Evolutionary conservation across 2,113 vertebrate species (phyloP).

Genomic region (Sarotherodon lohbergeri): DNA sequence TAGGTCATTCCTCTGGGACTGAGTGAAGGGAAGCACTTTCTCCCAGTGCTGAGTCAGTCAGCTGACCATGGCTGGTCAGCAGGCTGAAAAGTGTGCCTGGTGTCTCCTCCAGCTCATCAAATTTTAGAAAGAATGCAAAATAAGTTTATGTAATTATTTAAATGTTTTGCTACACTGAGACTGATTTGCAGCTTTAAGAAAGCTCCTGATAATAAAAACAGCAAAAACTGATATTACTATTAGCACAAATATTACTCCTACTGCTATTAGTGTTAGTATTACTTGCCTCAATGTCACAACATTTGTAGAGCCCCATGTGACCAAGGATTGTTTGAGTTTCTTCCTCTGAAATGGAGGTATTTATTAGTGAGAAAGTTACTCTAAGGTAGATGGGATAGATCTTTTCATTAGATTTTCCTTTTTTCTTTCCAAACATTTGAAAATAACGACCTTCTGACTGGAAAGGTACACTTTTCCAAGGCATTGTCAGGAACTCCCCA

Average conservation of each 20-base stretch:
- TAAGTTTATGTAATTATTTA: neutral
- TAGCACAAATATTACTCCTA: neutral
- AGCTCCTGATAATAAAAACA: neutral
- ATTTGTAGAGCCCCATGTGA: neutral
- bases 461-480: constrained; percentile 38
- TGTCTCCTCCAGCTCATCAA: constrained; percentile 21
- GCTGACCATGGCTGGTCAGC: constrained; percentile 50
- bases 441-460: constrained; percentile 48
- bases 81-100: neutral
- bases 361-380: neutral
- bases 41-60: constrained; percentile 32
- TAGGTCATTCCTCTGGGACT: constrained; percentile 52
- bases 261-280: neutral
- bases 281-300: neutral
- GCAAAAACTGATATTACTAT: neutral
- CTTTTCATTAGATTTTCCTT: neutral
- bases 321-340: neutral
- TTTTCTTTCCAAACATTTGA: neutral
- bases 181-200: neutral
- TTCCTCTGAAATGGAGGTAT: neutral
- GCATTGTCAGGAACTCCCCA: constrained; percentile 32
- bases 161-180: neutral
- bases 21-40: constrained; percentile 46
- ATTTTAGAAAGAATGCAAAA: neutral
- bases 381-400: neutral